Evolutionary conservation across 2,888 invertebrate species (phyloP).

Genomic region (Caenorhabditis angaria): DNA sequence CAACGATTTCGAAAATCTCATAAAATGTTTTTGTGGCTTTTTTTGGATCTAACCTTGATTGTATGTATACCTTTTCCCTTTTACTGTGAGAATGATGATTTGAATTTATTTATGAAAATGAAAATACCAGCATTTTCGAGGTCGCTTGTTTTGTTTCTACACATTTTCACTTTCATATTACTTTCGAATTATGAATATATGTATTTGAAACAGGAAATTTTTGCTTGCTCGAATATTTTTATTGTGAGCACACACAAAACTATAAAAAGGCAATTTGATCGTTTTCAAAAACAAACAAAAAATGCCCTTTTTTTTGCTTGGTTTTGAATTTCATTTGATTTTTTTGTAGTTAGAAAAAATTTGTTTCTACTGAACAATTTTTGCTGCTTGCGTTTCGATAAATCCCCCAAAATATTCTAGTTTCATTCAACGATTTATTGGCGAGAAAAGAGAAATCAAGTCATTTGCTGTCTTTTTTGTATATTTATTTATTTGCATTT

Average conservation of each 20-base stretch:
- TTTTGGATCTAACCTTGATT: background rate
- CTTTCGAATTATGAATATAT: too few species aligned
- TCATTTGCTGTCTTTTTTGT: slow-evolving; percentile 1
- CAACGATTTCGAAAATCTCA: background rate
- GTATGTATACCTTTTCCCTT: background rate
- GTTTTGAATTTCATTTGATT: slow-evolving; percentile 2
- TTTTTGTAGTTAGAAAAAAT: background rate
- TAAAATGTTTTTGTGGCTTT: background rate
- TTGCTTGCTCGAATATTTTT: too few species aligned
- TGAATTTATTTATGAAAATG: background rate
- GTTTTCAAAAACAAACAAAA: slow-evolving; percentile 4
- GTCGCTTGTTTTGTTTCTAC: slow-evolving; percentile 2
- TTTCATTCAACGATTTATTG: slow-evolving; percentile 5
- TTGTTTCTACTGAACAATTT: background rate
- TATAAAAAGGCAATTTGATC: slow-evolving; percentile 2
- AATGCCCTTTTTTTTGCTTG: background rate
- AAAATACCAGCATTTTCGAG: background rate
- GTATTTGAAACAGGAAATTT: background rate
- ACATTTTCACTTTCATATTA: background rate
- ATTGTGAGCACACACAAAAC: slow-evolving; percentile 4
- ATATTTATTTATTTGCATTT: slow-evolving; percentile 1
- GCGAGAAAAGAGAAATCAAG: background rate
- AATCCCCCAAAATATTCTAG: background rate
- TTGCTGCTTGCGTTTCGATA: background rate
- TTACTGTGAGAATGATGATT: background rate